Evolutionary conservation across 2,797 vertebrate species (phyloP).

Genomic region (Manis javanica): DNA sequence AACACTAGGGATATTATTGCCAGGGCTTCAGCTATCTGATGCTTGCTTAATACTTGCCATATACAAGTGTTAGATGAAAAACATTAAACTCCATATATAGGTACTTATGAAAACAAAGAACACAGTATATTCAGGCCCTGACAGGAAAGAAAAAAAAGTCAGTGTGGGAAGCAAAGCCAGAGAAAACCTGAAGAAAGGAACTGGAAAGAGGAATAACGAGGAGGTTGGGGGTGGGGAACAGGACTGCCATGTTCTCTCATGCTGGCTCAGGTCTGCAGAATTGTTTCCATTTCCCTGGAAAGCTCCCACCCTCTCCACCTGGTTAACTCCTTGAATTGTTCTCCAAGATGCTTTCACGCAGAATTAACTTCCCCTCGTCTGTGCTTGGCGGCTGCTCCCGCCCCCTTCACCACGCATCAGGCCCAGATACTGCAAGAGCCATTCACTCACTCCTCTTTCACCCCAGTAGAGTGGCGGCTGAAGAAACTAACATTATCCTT

Average conservation of each 20-base stretch:
- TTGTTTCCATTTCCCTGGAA: not conserved
- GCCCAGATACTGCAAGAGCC: not conserved
- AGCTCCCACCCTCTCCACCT: not conserved
- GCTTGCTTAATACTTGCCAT: not conserved
- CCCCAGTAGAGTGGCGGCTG: not conserved
- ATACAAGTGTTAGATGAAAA: not conserved
- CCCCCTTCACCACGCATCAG: not conserved
- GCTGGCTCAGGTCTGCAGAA: not conserved
- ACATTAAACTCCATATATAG: not conserved
- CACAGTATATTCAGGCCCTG: not conserved
- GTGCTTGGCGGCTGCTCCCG: not conserved
- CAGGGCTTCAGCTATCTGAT: not conserved
- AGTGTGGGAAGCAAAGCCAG: not conserved
- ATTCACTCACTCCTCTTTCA: not conserved
- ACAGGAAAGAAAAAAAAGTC: not conserved
- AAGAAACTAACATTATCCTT: not conserved
- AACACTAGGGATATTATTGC: not conserved
- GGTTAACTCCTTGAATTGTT: not conserved
- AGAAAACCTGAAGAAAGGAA: slow-evolving; percentile 17
- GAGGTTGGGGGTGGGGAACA: not conserved
- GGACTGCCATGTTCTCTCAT: not conserved
- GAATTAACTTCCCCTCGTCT: not conserved
- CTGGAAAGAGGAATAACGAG: not conserved
- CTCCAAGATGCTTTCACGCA: not conserved
- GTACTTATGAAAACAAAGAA: not conserved